Base-by-base conservation (phyloP, 2,888 invertebrate genomes). In the Geophilus truncorum region DNA sequence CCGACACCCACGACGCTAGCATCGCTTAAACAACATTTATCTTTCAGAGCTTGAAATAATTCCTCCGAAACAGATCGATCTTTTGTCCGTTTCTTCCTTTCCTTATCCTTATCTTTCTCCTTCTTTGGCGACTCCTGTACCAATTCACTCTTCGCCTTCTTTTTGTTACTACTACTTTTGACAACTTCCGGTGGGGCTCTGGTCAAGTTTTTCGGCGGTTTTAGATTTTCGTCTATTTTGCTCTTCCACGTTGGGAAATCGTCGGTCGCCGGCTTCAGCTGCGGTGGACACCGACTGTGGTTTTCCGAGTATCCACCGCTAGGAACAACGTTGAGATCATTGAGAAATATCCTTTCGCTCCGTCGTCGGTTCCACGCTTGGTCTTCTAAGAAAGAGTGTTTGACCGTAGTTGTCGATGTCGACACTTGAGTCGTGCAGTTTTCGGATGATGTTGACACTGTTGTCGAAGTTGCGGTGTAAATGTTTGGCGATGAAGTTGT, bases 271-370 rank as follows among this genome's bases (percentile, higher is more conserved):
- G 82, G 78, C 70, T 80, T 82, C 45, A 83, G 75, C 80, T 79
- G 80, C 34, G 79, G 75, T n/a, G 78, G 80, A 12, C 85, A 84
- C 9, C 78, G 25, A 23, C 40, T 85, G 85, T 81, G 85, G 32
- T 85, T 84, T 77, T 80, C 75, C 32, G 62, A 18, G n/a, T 77
- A 34, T 2, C 30, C 76, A 9, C 51, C 57, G n/a, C 76, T 21
- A 0, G 80, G 80, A 28, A 30, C 45, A 15, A 77, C 32, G 21
- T 80, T 78, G 30, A 79, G 78, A 57, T 87, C 87, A 83, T 85
- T 87, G 12, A 88, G 84, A 82, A 88, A 88, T 51, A 88, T 88
- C 15, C 88, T 82, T 81, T 88, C 88, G 83, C 87, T 87, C 28
- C 86, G 81, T 23, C 87, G 84, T 10, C 87, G 84, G n/a, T 85